Evolutionary conservation across 2,113 vertebrate species (phyloP).

Genomic region (Mixornis gularis): DNA sequence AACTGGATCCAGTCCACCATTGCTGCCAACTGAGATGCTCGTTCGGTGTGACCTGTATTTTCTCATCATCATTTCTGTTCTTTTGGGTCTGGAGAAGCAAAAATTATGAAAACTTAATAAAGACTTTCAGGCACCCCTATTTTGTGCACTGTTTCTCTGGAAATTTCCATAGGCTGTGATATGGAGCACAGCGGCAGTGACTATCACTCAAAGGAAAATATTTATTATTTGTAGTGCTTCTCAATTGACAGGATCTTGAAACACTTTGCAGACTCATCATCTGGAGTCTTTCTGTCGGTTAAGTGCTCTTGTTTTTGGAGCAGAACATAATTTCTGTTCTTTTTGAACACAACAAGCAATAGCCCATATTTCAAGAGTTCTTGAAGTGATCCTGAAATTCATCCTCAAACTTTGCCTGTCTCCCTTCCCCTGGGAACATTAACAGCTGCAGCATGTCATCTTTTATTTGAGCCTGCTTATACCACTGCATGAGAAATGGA

Average conservation of each 20-base stretch:
- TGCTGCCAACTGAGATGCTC: no score
- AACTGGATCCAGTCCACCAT: not conserved
- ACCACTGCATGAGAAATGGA: not conserved
- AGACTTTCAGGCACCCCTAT: not conserved
- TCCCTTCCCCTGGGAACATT: not conserved
- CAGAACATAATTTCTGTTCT: not conserved
- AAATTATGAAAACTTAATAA: conserved; percentile 34
- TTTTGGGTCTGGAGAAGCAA: no score
- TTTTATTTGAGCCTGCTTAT: not conserved
- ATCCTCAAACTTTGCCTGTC: not conserved
- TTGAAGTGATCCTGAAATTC: not conserved
- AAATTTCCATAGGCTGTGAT: not conserved
- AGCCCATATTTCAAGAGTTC: not conserved
- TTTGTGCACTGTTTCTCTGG: not conserved
- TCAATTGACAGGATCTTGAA: not conserved
- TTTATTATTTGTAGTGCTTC: not conserved
- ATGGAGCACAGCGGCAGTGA: no score
- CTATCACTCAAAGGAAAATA: no score
- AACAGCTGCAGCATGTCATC: no score
- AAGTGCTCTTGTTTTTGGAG: not conserved
- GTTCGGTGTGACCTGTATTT: no score
- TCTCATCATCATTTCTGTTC: no score
- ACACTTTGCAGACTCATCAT: not conserved
- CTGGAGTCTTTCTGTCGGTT: not conserved
- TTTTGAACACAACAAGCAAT: not conserved